Base-by-base conservation (phyloP, 2,113 vertebrate species). In the Cnemophilus loriae region DNA sequence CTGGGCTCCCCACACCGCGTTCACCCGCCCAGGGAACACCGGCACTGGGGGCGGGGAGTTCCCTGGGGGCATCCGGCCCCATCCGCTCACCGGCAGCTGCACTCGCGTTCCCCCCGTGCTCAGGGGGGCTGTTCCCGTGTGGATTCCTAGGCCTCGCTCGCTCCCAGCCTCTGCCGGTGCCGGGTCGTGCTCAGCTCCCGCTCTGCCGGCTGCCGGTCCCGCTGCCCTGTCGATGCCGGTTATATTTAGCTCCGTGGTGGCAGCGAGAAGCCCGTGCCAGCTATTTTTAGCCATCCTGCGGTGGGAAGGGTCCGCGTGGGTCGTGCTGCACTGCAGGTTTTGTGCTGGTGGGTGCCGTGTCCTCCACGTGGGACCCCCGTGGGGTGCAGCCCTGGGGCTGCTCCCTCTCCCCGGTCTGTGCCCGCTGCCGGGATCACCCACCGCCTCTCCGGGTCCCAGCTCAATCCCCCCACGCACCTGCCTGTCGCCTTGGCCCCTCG, bases 291-390 rank as follows among this genome's bases (percentile, higher is more conserved):
- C 87, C 80, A 10, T 13, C 46, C 41, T 85, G 50, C 75, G 4
- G 22, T 20, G 77, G 81, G 83, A 59, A 88, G 95, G 93, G 83
- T 84, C 88, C 3, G 28, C 4, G 9, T 11, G 14, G 84, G 89
- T 57, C 12, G 11, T 46, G 88, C 87, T 94, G 95, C 95, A 95
- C 84, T 95, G 96, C 95, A 79, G 95, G 80, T 47, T 74, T 89
- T 2, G 14, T 77, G 76, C 49, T 39, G 57, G 35, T 1, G 26
- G 93, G 74, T 33, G 56, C 91, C 3, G 1, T 35, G 60, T 50
- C 55, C 50, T 5, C 44, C 28, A 8, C 0, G 0, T 22, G 41
- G 30, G 61, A 56, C 24, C 9, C 21, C 35, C 1, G 0, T 1
- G 15, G 24, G 61, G 18, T 1, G 1, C 69, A 60, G 65, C n/a